phyloP scores from a whole-genome alignment of 2,113 vertebrate species.

The Elaphurus davidianus region DNA sequence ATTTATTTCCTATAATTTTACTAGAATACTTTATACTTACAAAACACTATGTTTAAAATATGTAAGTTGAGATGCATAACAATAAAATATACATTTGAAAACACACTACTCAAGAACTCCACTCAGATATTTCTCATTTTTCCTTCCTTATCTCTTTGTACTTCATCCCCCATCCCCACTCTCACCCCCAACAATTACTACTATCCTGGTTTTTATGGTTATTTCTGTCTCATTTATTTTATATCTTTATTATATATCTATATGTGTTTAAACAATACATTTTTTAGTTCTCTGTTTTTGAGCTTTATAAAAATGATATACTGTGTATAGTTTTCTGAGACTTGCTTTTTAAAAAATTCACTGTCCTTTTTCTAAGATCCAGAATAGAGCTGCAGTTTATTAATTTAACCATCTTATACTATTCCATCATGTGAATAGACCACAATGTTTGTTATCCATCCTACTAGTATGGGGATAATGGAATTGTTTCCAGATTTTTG shows the following conservation, averaged over 20 bases:
- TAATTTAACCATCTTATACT: not conserved
- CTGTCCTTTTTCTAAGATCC: not conserved
- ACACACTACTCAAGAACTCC: not conserved
- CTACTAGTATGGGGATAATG: not conserved
- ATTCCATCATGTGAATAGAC: not conserved
- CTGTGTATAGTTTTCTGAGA: not conserved
- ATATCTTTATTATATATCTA: not conserved
- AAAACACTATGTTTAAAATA: not conserved
- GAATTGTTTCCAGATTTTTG: not conserved
- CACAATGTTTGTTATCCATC: not conserved
- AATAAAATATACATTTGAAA: not conserved
- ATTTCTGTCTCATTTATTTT: not conserved
- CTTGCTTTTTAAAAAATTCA: not conserved
- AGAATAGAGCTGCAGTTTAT: not conserved
- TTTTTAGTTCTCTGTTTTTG: not conserved
- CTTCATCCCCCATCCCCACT: accelerated
- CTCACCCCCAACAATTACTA: not conserved
- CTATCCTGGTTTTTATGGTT: not conserved
- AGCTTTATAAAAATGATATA: not conserved
- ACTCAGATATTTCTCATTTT: not conserved
- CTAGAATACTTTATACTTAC: not conserved
- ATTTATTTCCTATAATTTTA: not conserved
- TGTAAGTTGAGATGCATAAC: not conserved
- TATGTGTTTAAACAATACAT: not conserved
- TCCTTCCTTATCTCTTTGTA: not conserved